phyloP scores from a whole-genome alignment of 2,797 vertebrate genomes.

The Periparus ater region DNA sequence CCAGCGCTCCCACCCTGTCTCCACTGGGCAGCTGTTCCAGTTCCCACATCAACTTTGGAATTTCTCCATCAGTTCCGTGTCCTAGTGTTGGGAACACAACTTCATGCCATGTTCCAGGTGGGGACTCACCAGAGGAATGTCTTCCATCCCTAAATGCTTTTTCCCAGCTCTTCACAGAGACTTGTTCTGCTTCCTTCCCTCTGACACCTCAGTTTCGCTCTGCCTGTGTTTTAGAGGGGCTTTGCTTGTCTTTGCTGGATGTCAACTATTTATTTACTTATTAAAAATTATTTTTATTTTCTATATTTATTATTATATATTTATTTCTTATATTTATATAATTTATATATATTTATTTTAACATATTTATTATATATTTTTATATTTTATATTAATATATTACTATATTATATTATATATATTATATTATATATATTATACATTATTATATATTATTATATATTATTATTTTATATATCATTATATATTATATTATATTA shows the following conservation, averaged over 20 bases:
- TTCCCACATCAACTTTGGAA: neutral
- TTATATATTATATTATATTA: too few relatives aligned
- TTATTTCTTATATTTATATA: too few relatives aligned
- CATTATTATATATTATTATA: too few relatives aligned
- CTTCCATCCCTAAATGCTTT: rapidly evolving
- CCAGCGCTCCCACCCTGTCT: neutral
- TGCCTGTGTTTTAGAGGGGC: neutral
- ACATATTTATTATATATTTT: too few relatives aligned
- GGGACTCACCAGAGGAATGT: neutral
- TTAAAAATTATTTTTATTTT: neutral
- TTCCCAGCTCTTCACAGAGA: neutral
- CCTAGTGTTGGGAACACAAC: rapidly evolving
- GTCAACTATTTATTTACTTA: neutral
- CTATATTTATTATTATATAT: too few relatives aligned
- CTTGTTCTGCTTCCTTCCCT: neutral
- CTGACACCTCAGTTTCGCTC: neutral
- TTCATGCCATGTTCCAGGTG: neutral
- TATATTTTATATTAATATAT: too few relatives aligned
- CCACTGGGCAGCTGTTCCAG: neutral
- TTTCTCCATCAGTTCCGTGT: neutral
- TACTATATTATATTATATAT: too few relatives aligned
- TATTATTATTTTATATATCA: too few relatives aligned
- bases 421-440: too few relatives aligned
- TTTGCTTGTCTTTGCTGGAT: neutral
- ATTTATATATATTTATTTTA: too few relatives aligned